Evolutionary conservation across 2,888 invertebrate species (phyloP), one percentile per base, ranked within the genome.

Genomic region (Drosophila melanosoma): DNA sequence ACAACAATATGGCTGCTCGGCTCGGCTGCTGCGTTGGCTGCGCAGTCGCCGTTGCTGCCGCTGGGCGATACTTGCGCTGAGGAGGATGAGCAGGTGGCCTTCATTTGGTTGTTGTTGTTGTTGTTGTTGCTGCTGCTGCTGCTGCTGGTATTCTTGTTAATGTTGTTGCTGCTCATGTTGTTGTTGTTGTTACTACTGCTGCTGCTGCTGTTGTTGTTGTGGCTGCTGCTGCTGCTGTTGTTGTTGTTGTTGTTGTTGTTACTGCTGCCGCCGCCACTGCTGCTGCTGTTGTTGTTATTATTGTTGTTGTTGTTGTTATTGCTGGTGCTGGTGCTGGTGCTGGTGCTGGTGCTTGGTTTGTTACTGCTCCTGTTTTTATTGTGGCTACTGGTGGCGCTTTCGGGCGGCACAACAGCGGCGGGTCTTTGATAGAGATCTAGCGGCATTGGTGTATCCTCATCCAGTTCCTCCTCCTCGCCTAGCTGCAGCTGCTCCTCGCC

Each of bases 391-490:
- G 76, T 54, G 45, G 80, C 59, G 49, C 66, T 69, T 51, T 65
- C 70, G 23, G 76, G 70, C 42, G 72, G 74, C 71, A 52, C 60
- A 45, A 53, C 42, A 20, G 89, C 84, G 64, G 74, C 87, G 75
- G 92, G 93, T 82, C 93, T 91, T 87, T 93, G 93, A 89, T 93
- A 93, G 84, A 93, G 91, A 92, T 93, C 93, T 86, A 93, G 85
- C 71, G 93, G 93, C 81, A 91, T 84, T 69, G 92, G 91, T 70
- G 92, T 90, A 45, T 86, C 81, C 56, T 85, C 57, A 20, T 42
- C 82, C 42, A 75, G 62, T 33, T 59, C 57, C 12, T 69, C 71
- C 15, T 59, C 71, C 12, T 84, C 56, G 29, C 29, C 82, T 33
- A 74, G 62, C 35, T 59, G 56, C 38, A 56, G 29, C 56, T 56